A percentile compares a stretch with the other conserved stretches of the same genome.
phyloP scores from a whole-genome alignment of 1,140 invertebrate species.

The Pseudomyrmex gracilis region DNA sequence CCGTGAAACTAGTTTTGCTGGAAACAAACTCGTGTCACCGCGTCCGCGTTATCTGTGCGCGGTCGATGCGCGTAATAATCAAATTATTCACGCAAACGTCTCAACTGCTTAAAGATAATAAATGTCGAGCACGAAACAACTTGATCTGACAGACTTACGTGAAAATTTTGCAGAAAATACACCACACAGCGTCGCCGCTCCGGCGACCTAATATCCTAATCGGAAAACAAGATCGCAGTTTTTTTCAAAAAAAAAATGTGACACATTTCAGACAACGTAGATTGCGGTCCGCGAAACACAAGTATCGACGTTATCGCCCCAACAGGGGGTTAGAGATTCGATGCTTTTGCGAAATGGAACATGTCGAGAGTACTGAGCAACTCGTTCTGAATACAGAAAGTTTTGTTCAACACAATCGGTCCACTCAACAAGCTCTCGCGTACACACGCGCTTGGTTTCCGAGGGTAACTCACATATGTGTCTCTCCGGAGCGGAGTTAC shows the following conservation, averaged over 20 bases:
- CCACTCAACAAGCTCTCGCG: neutral
- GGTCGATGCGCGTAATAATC: neutral
- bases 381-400: constrained; percentile 42
- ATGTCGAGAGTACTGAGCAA: constrained; percentile 29
- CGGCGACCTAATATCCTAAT: too few relatives aligned
- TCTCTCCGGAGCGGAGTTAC: neutral
- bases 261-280: too few relatives aligned
- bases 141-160: neutral
- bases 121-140: neutral
- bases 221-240: too few relatives aligned
- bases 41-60: neutral
- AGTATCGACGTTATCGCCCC: neutral
- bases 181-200: too few relatives aligned
- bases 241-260: too few relatives aligned
- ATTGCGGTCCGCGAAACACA: neutral
- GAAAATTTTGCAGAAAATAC: neutral
- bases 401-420: constrained; percentile 36
- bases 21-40: neutral
- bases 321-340: constrained; percentile 1
- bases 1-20: neutral
- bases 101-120: neutral
- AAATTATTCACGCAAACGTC: neutral
- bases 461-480: neutral
- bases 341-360: constrained; percentile 17
- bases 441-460: neutral